These are phyloP conservation scores for Steinernema carpocapsae DNA, from an alignment of 2,888 invertebrate genomes.

Conservation along the genomic window DNA sequence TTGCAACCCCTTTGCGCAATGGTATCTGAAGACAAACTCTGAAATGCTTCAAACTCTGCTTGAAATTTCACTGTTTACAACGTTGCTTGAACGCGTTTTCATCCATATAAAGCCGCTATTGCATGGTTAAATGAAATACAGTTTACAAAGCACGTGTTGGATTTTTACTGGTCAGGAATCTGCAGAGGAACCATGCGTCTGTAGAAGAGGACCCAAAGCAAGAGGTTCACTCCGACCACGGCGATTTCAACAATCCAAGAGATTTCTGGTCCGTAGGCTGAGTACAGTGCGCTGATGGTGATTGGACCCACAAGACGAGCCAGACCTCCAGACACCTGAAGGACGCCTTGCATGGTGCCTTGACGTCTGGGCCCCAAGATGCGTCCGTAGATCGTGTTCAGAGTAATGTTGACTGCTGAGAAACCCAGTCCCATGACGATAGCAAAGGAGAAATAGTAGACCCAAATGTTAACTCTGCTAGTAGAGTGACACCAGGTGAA, in stretches of 20 bases:
- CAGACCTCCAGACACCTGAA: conserved; percentile 49
- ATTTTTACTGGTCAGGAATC: no score
- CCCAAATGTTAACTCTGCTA: conserved; percentile 39
- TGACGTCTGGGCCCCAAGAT: conserved; percentile 70
- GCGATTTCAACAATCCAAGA: conserved; percentile 46
- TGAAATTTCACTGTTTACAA: no score
- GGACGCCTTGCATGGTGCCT: conserved; percentile 49
- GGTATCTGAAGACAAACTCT: no score
- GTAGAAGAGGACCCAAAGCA: conserved; percentile 47
- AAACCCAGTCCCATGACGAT: conserved; percentile 67
- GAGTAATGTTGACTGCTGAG: conserved; percentile 68
- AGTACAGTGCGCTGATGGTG: conserved; percentile 34
- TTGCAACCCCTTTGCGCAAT: no score
- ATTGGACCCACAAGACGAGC: conserved; percentile 52
- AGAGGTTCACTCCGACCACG: conserved; percentile 28
- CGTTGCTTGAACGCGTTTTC: no score
- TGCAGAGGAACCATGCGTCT: conserved; percentile 46
- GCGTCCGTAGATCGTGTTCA: conserved; percentile 69
- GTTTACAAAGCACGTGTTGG: no score
- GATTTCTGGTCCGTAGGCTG: conserved; percentile 40
- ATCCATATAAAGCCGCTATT: no score
- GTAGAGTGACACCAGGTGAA: conserved; percentile 41
- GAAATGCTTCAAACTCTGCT: no score
- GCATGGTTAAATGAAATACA: no score
- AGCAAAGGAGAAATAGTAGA: conserved; percentile 57